Evolutionary conservation across 1,140 invertebrate species (phyloP).

Genomic region (Drosophila nikananu): DNA sequence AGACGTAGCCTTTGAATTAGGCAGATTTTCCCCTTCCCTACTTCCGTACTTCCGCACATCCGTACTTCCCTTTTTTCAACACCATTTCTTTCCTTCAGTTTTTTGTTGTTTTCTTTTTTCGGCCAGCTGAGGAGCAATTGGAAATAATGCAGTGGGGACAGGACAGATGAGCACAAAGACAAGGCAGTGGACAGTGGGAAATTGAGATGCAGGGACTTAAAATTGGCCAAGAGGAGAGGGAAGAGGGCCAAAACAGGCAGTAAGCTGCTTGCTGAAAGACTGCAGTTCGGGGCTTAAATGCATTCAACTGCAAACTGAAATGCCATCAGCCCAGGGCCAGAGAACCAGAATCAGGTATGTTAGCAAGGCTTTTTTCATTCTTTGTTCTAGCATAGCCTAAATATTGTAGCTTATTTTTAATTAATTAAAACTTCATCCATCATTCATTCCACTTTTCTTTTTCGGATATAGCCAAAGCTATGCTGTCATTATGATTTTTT

Average conservation of each 20-base stretch:
- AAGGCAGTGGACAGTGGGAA: constrained; percentile 53
- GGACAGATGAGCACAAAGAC: constrained; percentile 57
- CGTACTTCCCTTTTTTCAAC: constrained; percentile 27
- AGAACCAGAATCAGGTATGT: constrained; percentile 32
- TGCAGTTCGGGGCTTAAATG: constrained; percentile 55
- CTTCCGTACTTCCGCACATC: constrained; percentile 6
- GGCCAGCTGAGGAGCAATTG: constrained; percentile 46
- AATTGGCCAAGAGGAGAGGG: constrained; percentile 29
- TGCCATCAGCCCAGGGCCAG: constrained; percentile 19
- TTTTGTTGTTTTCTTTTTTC: constrained; percentile 14
- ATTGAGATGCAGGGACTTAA: constrained; percentile 62
- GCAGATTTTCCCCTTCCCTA: constrained; percentile 65
- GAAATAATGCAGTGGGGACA: constrained; percentile 56
- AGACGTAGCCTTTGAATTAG: constrained; percentile 59
- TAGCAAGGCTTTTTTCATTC: constrained; percentile 11
- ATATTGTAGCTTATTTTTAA: not conserved
- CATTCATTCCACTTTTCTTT: not conserved
- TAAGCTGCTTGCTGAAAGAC: constrained; percentile 54
- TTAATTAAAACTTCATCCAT: constrained; percentile 4
- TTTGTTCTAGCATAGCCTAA: not conserved
- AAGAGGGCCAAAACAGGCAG: constrained; percentile 19
- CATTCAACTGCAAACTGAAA: constrained; percentile 50
- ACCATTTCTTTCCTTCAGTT: constrained; percentile 22
- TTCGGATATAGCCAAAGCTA: not conserved
- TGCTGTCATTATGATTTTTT: constrained; percentile 12